phyloP scores from a whole-genome alignment of 35 echinoderm and acorn worm genomes.

The Holothuria glaberrima region DNA sequence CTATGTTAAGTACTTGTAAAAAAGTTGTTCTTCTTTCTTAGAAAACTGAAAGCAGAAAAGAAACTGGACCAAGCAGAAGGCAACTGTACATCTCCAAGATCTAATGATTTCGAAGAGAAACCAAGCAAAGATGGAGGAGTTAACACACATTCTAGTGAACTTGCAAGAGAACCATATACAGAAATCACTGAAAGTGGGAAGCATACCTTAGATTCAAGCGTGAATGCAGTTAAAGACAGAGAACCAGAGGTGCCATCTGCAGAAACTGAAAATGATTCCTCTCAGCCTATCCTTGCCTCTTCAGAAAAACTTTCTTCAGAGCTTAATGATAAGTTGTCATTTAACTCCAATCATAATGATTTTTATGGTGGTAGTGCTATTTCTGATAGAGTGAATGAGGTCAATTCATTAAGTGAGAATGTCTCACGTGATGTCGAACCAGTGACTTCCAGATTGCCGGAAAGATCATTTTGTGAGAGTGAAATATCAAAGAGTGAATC shows the following conservation, averaged over 20 bases:
- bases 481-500: no score
- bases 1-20: background rate
- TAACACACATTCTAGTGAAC: no score
- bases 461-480: background rate
- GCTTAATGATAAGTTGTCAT: no score
- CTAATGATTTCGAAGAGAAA: background rate
- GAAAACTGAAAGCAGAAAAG: slow-evolving; percentile 46
- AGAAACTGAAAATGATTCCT: no score
- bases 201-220: background rate
- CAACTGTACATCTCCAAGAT: background rate
- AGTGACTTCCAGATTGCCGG: background rate
- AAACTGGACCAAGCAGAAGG: slow-evolving; percentile 21
- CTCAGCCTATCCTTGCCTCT: no score
- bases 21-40: background rate
- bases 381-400: background rate
- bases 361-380: background rate
- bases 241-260: no score
- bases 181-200: background rate
- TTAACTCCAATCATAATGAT: no score
- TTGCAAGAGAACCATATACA: no score
- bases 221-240: background rate
- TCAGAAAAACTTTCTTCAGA: no score
- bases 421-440: background rate
- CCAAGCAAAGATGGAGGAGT: background rate
- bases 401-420: background rate